These are phyloP conservation scores for Hedychridium roseum DNA, from an alignment of 2,888 invertebrate genomes.

Conservation along the genomic window DNA sequence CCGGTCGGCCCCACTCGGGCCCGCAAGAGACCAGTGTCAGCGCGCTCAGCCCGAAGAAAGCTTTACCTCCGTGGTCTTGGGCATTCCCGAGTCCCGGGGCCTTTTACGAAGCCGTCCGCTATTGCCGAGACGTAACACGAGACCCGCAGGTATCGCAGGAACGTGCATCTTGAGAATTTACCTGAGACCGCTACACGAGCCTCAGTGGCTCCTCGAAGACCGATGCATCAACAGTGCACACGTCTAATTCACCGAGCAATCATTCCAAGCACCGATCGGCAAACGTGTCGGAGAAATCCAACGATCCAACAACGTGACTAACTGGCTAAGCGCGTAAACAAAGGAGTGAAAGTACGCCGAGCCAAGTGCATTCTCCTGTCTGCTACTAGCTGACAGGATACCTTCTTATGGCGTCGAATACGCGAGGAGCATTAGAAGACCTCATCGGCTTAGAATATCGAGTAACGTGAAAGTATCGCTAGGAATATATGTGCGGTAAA, in stretches of 20 bases:
- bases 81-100: slow-evolving; percentile 28
- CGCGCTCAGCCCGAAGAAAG: slow-evolving; percentile 18
- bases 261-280: too few species aligned
- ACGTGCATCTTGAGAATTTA: not conserved
- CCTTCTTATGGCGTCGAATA: too few species aligned
- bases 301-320: slow-evolving; percentile 6
- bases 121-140: slow-evolving; percentile 18
- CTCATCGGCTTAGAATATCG: too few species aligned
- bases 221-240: too few species aligned
- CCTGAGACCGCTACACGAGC: slow-evolving; percentile 4
- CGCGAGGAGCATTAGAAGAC: too few species aligned
- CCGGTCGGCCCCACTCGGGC: slow-evolving; percentile 34
- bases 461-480: too few species aligned
- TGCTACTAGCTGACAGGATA: too few species aligned
- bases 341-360: slow-evolving; percentile 24
- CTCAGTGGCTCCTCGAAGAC: too few species aligned
- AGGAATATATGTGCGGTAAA: too few species aligned
- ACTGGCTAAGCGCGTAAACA: slow-evolving; percentile 13
- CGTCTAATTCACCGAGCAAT: too few species aligned
- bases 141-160: slow-evolving; percentile 9
- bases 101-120: slow-evolving; percentile 21
- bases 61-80: slow-evolving; percentile 16
- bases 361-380: not conserved
- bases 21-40: slow-evolving; percentile 26
- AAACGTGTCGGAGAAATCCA: too few species aligned